A percentile compares a stretch with the other conserved stretches of the same genome.
These are phyloP conservation scores for Prosopocoilus inquinatus DNA, from an alignment of 2,888 invertebrate genomes.

Conservation along the genomic window DNA sequence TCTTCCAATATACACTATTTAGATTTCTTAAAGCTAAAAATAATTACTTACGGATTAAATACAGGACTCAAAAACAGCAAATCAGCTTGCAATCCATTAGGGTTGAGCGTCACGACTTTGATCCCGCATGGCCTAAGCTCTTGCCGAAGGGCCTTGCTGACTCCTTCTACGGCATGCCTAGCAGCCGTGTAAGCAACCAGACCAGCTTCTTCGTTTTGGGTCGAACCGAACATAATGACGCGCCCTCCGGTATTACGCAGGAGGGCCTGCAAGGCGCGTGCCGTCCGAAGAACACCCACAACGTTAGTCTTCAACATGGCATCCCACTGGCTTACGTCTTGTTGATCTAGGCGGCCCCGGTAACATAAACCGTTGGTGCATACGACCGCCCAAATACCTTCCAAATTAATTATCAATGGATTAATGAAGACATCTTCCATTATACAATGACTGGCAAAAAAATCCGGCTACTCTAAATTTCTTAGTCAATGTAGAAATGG, in stretches of 20 bases:
- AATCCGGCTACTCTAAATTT: too few species aligned
- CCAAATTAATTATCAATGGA: conserved; percentile 30
- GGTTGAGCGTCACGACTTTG: conserved; percentile 73
- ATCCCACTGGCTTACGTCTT: conserved; percentile 71
- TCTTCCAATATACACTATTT: too few species aligned
- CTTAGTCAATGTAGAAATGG: too few species aligned
- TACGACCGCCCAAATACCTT: conserved; percentile 79
- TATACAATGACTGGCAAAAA: too few species aligned
- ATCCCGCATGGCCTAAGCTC: conserved; percentile 70
- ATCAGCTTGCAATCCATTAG: conserved; percentile 64
- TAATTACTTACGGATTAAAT: conserved; percentile 48
- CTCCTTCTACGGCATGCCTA: conserved; percentile 77
- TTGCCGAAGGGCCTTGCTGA: conserved; percentile 68
- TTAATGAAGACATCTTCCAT: too few species aligned
- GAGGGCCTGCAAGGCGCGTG: conserved; percentile 72
- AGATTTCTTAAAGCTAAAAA: neutral
- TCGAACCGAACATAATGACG: conserved; percentile 67
- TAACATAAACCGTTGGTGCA: conserved; percentile 79
- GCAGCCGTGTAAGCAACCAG: conserved; percentile 51
- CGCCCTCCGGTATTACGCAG: conserved; percentile 65
- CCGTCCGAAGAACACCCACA: conserved; percentile 70
- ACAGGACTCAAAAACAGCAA: conserved; percentile 66
- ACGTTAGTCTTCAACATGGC: conserved; percentile 68
- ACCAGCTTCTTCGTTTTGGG: conserved; percentile 38
- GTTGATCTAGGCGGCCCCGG: conserved; percentile 66